Base-by-base conservation (phyloP, 1,140 invertebrate genomes). In the Thalassaphorura encarpata region DNA sequence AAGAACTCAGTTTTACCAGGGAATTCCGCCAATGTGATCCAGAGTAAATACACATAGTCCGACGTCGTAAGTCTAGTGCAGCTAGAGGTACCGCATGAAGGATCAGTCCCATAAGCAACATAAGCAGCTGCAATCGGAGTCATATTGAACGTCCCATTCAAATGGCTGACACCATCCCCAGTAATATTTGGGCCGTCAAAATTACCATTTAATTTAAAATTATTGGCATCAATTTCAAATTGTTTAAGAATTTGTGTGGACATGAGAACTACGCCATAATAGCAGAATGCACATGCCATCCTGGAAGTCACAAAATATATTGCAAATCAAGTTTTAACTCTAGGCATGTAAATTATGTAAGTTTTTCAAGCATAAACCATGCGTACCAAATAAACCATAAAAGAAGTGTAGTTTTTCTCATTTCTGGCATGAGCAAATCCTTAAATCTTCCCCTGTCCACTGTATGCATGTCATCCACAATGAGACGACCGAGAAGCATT, bases 21-120 rank as follows among this genome's bases (percentile, higher is more conserved):
- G 74, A 97, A 97, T 75, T 97, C 92, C 0, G 92, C 89, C 15
- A 96, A 71, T 0, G 92, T 95, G 21, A 91, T 96, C 88, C 90
- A 96, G 19, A 96, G 71, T 8, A 97, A 72, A 73, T 95, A 89
- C 71, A 91, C 85, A 67, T 96, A 97, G 69, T 96, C 91, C 0
- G 82, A 80, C 18, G 85, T 88, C 66, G 82, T 80, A 28, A 94
- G 73, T 19, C 24, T 36, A 5, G 49, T 5, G 24, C 52, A 54
- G 13, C 27, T n/a, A n/a, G n/a, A n/a, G n/a, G n/a, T n/a, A n/a
- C n/a, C n/a, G n/a, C n/a, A n/a, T n/a, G n/a, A n/a, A 36, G 33
- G 33, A 11, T 36, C 33, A n/a, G n/a, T n/a, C 33, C 11, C n/a
- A n/a, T n/a, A n/a, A n/a, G n/a, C n/a, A n/a, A n/a, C n/a, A n/a